Percentiles rank a stretch among this genome's conserved stretches.
Conservation (phyloP, 2,888 invertebrate genomes). For the Zeuzera pyrina region DNA sequence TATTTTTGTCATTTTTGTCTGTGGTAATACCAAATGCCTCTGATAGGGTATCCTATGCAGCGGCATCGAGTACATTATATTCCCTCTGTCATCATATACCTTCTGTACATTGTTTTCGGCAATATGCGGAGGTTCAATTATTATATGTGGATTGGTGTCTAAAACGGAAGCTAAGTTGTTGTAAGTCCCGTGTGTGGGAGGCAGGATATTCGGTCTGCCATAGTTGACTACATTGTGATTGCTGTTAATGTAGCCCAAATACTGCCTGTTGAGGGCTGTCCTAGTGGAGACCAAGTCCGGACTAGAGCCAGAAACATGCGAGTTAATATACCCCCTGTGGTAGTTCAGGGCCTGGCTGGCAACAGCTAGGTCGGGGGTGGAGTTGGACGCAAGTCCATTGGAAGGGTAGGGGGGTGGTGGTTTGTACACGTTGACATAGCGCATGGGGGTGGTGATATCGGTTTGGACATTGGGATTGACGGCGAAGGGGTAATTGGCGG, state of each 20-base stretch:
- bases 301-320: conserved; percentile 82
- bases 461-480: conserved; percentile 52
- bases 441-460: conserved; percentile 64
- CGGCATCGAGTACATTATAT: conserved; percentile 77
- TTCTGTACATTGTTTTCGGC: conserved; percentile 73
- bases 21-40: conserved; percentile 65
- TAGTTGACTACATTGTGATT: conserved; percentile 45
- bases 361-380: conserved; percentile 87
- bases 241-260: conserved; percentile 48
- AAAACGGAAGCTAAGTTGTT: conserved; percentile 79
- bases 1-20: conserved; percentile 45
- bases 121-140: conserved; percentile 71
- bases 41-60: conserved; percentile 58
- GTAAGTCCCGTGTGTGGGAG: conserved; percentile 79
- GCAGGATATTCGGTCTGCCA: conserved; percentile 40
- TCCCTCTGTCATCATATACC: conserved; percentile 75
- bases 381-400: conserved; percentile 83
- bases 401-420: conserved; percentile 90
- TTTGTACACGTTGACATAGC: conserved; percentile 80
- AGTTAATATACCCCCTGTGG: conserved; percentile 55
- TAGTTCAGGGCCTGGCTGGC: conserved; percentile 75
- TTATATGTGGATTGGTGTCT: conserved; percentile 64
- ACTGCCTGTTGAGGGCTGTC: conserved; percentile 71
- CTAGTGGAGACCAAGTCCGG: conserved; percentile 84
- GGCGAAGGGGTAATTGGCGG: conserved; percentile 50